A percentile compares a stretch with the other conserved stretches of the same genome.
These are phyloP conservation scores for Gortyna flavago DNA, from an alignment of 2,888 invertebrate genomes.

Conservation along the genomic window DNA sequence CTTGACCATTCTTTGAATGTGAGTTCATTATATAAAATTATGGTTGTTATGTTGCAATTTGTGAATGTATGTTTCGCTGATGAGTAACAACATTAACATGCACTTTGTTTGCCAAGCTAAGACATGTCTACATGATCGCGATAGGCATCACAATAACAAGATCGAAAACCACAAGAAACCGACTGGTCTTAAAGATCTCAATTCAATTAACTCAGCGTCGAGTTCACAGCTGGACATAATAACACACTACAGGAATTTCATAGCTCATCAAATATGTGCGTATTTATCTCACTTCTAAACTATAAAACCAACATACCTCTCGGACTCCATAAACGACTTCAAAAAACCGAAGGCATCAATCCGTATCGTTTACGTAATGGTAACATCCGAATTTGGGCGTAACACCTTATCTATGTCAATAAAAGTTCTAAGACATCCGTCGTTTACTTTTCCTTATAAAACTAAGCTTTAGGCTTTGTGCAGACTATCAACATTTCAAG, in stretches of 20 bases:
- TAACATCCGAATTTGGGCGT: constrained; percentile 57
- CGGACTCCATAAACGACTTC: constrained; percentile 37
- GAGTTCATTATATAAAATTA: constrained; percentile 82
- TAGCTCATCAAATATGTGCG: constrained; percentile 49
- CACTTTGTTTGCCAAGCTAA: constrained; percentile 42
- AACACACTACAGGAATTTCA: constrained; percentile 30
- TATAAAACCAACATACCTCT: constrained; percentile 39
- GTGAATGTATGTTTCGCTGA: constrained; percentile 79
- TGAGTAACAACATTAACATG: constrained; percentile 73
- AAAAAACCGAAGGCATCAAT: constrained; percentile 53
- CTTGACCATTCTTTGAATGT: constrained; percentile 74
- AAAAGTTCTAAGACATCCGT: constrained; percentile 61
- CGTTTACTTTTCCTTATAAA: constrained; percentile 63
- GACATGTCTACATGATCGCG: constrained; percentile 45
- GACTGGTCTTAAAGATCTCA: constrained; percentile 2
- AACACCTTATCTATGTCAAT: constrained; percentile 66
- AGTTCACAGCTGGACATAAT: constrained; percentile 15
- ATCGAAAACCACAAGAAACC: constrained; percentile 13
- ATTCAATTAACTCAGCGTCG: constrained; percentile 11
- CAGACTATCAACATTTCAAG: constrained; percentile 30
- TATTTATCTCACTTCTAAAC: constrained; percentile 54
- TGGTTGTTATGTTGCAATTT: constrained; percentile 80
- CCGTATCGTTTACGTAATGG: constrained; percentile 57
- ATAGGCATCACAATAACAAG: constrained; percentile 49
- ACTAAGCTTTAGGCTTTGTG: constrained; percentile 38